These are phyloP conservation scores for Numida meleagris DNA, from an alignment of 2,113 vertebrate genomes.

Conservation along the genomic window DNA sequence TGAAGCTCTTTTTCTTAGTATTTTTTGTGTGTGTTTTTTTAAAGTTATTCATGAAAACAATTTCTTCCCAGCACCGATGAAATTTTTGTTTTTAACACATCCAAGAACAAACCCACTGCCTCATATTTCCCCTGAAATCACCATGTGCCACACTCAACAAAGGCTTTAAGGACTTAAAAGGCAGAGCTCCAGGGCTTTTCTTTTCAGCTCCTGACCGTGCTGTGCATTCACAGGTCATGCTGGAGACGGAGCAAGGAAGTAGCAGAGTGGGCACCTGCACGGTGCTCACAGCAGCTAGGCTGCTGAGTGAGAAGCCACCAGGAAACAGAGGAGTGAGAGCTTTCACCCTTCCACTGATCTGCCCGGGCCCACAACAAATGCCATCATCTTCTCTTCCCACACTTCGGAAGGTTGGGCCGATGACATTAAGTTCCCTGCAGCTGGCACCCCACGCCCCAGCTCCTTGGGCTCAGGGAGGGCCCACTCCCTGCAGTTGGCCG, in stretches of 20 bases:
- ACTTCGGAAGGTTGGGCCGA: not conserved
- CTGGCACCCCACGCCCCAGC: fast-evolving
- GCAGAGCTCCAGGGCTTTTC: not conserved
- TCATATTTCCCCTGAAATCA: not conserved
- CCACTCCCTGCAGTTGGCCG: not conserved
- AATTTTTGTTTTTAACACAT: not conserved
- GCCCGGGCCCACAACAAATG: not conserved
- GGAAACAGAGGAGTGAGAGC: fast-evolving
- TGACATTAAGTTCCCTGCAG: not conserved
- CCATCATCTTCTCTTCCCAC: not conserved
- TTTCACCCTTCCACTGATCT: not conserved
- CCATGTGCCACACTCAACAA: not conserved
- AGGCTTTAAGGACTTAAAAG: not conserved
- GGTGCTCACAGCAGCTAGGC: fast-evolving
- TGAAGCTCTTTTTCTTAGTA: not conserved
- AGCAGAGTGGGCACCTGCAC: not conserved
- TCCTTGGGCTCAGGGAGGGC: no score
- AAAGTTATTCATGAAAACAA: not conserved
- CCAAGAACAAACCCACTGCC: not conserved
- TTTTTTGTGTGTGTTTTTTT: not conserved
- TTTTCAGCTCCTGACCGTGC: not conserved
- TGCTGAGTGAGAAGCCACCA: fast-evolving
- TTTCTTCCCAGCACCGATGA: not conserved
- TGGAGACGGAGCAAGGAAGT: not conserved
- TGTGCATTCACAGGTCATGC: not conserved